Evolutionary conservation across 2,888 invertebrate species (phyloP), one percentile per base, ranked within the genome.

Genomic region (Sinopyrophorus schimmeli): DNA sequence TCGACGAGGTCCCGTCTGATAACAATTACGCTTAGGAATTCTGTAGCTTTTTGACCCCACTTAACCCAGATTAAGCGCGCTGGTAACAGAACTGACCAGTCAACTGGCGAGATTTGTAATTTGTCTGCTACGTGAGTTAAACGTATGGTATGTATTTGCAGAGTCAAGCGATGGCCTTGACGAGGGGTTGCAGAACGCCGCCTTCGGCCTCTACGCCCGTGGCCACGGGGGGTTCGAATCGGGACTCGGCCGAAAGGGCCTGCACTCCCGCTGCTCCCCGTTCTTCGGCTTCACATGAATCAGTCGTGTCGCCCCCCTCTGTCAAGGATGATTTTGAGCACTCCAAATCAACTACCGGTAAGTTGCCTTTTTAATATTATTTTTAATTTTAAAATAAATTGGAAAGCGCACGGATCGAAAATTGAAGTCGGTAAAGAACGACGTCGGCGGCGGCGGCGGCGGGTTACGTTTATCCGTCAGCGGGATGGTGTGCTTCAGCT

Each of bases 31-130:
- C 79, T 79, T 77, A 79, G 81, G 81, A 81, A 82, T 81, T 81
- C 80, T 80, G 80, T 78, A 78, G 81, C 78, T 80, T 80, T 81
- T 83, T 82, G 82, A 83, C 82, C 82, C 80, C 82, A 79, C 81
- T 83, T 83, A 82, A 83, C 82, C 82, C 80, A 82, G 82, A 82
- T 82, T 82, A 82, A 80, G 77, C 73, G 75, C 72, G 77, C 61
- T 66, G 63, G 59, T 61, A 65, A 65, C 67, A 62, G 61, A 59
- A 56, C 53, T 57, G 55, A 51, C 55, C 67, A 64, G 64, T 64
- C 64, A 64, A 63, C 62, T 61, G 63, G 59, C 60, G 64, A 68
- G 66, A 68, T 69, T 67, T 66, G 52, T 62, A 55, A 49, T 52
- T 57, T 50, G 54, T 53, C 48, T 49, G 47, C 26, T 48, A 48